phyloP scores from a whole-genome alignment of 1,140 invertebrate genomes.

The Pseudomyrmex flavicornis region DNA sequence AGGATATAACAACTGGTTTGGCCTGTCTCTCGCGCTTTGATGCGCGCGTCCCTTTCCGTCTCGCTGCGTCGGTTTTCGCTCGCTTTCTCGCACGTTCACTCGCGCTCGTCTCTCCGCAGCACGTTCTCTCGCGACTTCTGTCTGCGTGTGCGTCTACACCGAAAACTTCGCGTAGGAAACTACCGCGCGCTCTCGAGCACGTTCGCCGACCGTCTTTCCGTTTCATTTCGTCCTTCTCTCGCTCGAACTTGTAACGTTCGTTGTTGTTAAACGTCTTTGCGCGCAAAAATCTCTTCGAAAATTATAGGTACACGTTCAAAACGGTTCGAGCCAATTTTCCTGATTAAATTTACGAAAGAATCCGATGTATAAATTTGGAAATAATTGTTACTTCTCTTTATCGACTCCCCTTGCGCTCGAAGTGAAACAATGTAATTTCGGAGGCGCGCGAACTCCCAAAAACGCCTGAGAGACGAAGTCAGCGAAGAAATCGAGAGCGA shows the following conservation, averaged over 20 bases:
- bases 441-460: background rate
- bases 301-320: background rate
- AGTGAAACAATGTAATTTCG: background rate
- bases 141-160: background rate
- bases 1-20: conserved; percentile 61
- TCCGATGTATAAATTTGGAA: background rate
- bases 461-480: background rate
- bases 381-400: background rate
- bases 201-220: conserved; percentile 6
- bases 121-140: conserved; percentile 9
- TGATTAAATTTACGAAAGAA: background rate
- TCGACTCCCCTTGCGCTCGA: background rate
- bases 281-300: background rate
- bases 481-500: conserved; percentile 18
- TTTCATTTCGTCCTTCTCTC: background rate
- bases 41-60: conserved; percentile 26
- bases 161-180: background rate
- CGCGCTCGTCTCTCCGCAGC: background rate
- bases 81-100: background rate
- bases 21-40: conserved; percentile 55
- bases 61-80: background rate
- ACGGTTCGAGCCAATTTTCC: no score
- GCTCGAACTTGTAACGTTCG: background rate
- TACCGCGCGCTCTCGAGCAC: conserved; percentile 21
- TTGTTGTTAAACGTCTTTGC: background rate